Evolutionary conservation across 2,797 vertebrate species (phyloP), one percentile per base, ranked within the genome.

Genomic region (Pelobates cultripes): DNA sequence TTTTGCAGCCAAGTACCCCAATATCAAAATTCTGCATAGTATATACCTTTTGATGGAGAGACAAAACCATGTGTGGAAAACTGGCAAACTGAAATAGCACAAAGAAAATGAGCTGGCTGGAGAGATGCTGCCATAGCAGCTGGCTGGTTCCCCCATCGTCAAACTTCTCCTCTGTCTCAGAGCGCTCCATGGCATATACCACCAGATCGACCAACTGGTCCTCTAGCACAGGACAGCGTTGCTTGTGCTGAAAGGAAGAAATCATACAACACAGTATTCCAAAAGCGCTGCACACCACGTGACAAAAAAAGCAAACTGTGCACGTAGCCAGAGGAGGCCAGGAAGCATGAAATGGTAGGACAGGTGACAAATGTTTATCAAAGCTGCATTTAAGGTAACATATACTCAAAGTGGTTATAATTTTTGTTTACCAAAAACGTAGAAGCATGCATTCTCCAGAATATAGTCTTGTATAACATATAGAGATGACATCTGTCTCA

Each of bases 31-130:
- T 28, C 28, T 28, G 28, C 28, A 28, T 1, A 51, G 53, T 74
- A 88, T 88, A 78, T 89, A 99, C 98, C 97, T 99, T 99, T 89
- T 99, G 98, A 89, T 99, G 98, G 53, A 99, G 94, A 0, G 98
- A 99, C 73, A 99, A 94, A 86, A 99, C 98, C 98, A 99, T 99
- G 88, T 99, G 97, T 43, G 98, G 98, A 90, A 99, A 99, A 92
- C 98, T 99, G 70, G 98, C 98, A 86, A 99, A 99, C 91, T 99
- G 98, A 94, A 99, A 99, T 87, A 99, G 94, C 89, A 99, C 98
- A 90, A 99, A 99, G 95, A 99, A 99, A 95, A 99, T 99, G 91
- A 99, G 98, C 94, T 99, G 98, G 82, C 97, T 99, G 82, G 98
- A 99, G 75, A 99, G 97, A 92, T 99, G 98, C 91, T 99, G 98